A percentile compares a stretch with the other conserved stretches of the same genome.
Evolutionary conservation across 1,140 invertebrate species (phyloP).

Genomic region (Leptinotarsa texana): DNA sequence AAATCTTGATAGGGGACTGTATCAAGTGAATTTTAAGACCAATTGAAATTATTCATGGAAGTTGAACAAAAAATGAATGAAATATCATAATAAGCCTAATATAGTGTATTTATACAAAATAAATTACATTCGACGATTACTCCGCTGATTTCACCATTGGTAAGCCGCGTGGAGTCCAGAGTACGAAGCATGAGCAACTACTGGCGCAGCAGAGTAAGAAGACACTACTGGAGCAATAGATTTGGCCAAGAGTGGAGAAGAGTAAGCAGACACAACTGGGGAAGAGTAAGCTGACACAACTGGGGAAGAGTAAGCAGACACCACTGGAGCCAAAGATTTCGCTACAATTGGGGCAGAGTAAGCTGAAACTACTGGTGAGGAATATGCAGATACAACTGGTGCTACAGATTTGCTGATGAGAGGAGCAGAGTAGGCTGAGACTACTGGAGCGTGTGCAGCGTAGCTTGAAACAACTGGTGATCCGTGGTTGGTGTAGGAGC

Average conservation of each 20-base stretch:
- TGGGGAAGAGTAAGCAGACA: background rate
- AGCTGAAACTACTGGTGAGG: background rate
- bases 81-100: background rate
- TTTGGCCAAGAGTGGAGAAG: slow-evolving; percentile 48
- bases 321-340: background rate
- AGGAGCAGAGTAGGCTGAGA: background rate
- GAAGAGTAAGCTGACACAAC: background rate
- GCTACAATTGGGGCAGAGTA: slow-evolving; percentile 25
- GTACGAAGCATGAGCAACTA: background rate
- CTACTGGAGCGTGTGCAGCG: background rate
- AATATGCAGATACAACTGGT: background rate
- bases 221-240: slow-evolving; percentile 51
- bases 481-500: slow-evolving; percentile 9
- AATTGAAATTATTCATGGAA: too few species aligned
- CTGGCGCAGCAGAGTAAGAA: slow-evolving; percentile 54
- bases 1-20: too few species aligned
- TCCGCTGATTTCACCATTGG: background rate
- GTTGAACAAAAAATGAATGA: too few species aligned
- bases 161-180: background rate
- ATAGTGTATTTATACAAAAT: background rate
- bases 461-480: background rate
- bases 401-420: background rate
- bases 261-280: slow-evolving; percentile 17
- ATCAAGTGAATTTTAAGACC: too few species aligned
- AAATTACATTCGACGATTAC: background rate